Evolutionary conservation across 1,140 invertebrate species (phyloP), one percentile per base, ranked within the genome.

Genomic region (Steinernema feltiae): DNA sequence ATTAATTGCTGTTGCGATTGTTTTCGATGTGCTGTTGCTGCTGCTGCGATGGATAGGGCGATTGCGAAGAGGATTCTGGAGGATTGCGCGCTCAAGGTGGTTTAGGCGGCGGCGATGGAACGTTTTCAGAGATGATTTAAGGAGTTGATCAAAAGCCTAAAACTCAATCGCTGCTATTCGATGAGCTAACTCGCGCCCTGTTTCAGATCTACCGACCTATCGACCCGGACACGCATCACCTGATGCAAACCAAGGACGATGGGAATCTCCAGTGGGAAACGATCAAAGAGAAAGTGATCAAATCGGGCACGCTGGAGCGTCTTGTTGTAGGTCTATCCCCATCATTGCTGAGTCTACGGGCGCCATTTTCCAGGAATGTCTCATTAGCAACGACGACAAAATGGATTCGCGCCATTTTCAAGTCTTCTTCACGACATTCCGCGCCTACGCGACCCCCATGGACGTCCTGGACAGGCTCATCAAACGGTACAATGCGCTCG

Each of bases 181-280:
- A n/a, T n/a, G n/a, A n/a, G n/a, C n/a, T n/a, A n/a, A n/a, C n/a
- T n/a, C n/a, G n/a, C n/a, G n/a, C 75, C n/a, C 72, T 48, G 7
- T 79, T 84, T 71, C 71, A 84, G 83, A 71, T 80, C 31, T 84
- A 86, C 48, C 83, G 83, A n/a, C 79, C 83, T 46, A 77, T 86
- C 27, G 81, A 87, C 53, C 83, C 82, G 3, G 81, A 86, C 71
- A 73, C 48, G 70, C 77, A 82, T 32, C 71, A 82, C 48, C 32
- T 74, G n/a, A 71, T 48, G 1, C 74, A 78, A 48, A 71, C 72
- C 17, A 87, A 87, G 41, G 92, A 93, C 88, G 94, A 95, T 79
- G 95, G 94, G 30, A 94, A 96, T 88, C 87, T 99, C 83, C 95
- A 98, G 91, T 99, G 96, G 96, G 95, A 98, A 89, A 98, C 95